phyloP scores from a whole-genome alignment of 2,797 vertebrate genomes.

The Poecilia velifera region DNA sequence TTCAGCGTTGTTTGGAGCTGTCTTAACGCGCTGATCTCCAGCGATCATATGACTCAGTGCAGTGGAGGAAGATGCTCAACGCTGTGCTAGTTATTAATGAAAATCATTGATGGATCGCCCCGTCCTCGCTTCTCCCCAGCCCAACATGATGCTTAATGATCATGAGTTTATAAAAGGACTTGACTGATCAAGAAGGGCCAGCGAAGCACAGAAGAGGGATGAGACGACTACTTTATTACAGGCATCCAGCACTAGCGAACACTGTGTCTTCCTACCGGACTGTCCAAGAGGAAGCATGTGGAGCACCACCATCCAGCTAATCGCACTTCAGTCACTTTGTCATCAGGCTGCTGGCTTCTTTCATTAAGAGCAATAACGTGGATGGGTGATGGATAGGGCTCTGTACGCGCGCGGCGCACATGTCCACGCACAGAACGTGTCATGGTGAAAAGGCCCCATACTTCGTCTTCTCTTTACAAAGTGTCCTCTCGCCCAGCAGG shows the following conservation, averaged over 20 bases:
- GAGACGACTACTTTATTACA: conserved; percentile 89
- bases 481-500: conserved; percentile 90
- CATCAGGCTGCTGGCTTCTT: conserved; percentile 87
- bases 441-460: conserved; percentile 77
- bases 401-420: conserved; percentile 58
- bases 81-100: conserved; percentile 75
- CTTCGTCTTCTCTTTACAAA: conserved; percentile 92
- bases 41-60: conserved; percentile 69
- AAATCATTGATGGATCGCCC: conserved; percentile 78
- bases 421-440: conserved; percentile 84
- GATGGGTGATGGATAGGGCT: conserved; percentile 90
- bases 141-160: conserved; percentile 86
- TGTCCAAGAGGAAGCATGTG: conserved; percentile 69
- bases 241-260: conserved; percentile 71
- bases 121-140: conserved; percentile 70
- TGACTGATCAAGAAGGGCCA: conserved; percentile 87
- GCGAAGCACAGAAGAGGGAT: conserved; percentile 80
- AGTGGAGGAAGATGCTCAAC: conserved; percentile 68
- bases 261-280: conserved; percentile 63
- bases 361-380: conserved; percentile 93
- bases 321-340: conserved; percentile 93
- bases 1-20: conserved; percentile 55
- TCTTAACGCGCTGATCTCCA: conserved; percentile 56
- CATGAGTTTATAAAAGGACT: conserved; percentile 88
- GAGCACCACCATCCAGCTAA: conserved; percentile 81